phyloP scores from a whole-genome alignment of 2,888 invertebrate genomes.

The Luperina nickerlii region DNA sequence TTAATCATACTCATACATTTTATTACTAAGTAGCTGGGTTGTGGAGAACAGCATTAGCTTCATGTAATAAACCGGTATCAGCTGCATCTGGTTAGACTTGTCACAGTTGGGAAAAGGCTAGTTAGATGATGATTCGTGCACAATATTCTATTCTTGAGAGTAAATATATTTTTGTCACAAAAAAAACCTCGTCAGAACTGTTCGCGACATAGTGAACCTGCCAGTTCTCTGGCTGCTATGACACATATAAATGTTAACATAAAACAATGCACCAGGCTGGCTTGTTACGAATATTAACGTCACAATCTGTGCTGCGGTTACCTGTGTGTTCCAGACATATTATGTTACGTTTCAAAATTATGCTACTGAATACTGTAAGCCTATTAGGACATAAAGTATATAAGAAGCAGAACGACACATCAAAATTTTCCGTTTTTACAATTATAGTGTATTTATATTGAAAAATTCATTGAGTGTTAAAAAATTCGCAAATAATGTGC shows the following conservation, averaged over 20 bases:
- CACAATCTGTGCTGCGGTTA: constrained; percentile 47
- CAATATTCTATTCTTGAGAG: too few species aligned
- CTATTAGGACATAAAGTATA: not conserved
- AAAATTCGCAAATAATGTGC: too few species aligned
- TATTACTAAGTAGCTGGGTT: too few species aligned
- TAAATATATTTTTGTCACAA: not conserved
- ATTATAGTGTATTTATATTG: too few species aligned
- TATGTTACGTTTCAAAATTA: constrained; percentile 44
- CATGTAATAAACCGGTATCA: too few species aligned
- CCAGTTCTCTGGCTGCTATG: not conserved
- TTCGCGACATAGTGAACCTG: constrained; percentile 3
- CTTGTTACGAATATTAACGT: constrained; percentile 50
- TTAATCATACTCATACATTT: too few species aligned
- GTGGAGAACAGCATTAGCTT: too few species aligned
- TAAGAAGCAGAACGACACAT: not conserved
- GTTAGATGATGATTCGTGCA: too few species aligned
- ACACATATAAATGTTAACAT: constrained; percentile 9
- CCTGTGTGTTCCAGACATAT: constrained; percentile 51
- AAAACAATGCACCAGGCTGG: constrained; percentile 33
- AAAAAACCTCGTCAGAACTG: not conserved
- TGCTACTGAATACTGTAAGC: constrained; percentile 9
- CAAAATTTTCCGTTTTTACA: too few species aligned
- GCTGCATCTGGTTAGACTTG: too few species aligned
- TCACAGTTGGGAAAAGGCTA: too few species aligned
- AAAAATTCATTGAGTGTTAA: too few species aligned